Conservation (phyloP, 92 coral and sea anemone species). For the Anthopleura xanthogrammica region DNA sequence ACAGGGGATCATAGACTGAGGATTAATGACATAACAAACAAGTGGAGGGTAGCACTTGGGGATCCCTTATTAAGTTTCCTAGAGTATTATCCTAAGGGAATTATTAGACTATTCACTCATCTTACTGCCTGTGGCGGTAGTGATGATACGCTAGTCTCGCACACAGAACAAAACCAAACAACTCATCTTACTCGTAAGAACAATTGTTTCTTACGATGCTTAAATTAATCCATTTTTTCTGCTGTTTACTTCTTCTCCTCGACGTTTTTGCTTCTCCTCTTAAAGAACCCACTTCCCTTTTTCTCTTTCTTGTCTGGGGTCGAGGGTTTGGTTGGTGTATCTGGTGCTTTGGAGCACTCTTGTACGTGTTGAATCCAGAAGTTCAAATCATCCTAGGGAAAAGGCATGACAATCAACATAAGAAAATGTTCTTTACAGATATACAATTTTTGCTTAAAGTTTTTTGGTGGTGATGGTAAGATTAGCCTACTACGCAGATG, state of each 20-base stretch:
- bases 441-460: too few relatives aligned
- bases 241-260: conserved; percentile 56
- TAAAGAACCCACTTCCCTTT: conserved; percentile 71
- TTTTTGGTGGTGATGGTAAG: too few relatives aligned
- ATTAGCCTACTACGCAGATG: too few relatives aligned
- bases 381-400: conserved; percentile 85
- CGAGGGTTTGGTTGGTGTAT: conserved; percentile 48
- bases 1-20: neutral
- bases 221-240: conserved; percentile 20
- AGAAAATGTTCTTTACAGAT: neutral
- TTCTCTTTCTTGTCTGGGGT: conserved; percentile 80
- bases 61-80: neutral
- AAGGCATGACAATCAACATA: neutral
- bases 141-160: neutral
- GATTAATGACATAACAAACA: neutral
- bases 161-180: conserved; percentile 6
- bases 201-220: neutral
- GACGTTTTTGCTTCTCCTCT: conserved; percentile 76
- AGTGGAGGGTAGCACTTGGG: neutral
- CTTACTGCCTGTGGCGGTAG: neutral
- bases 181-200: neutral
- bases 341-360: conserved; percentile 59
- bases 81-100: neutral
- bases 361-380: conserved; percentile 86
- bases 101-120: neutral